Percentiles rank a stretch among this genome's conserved stretches.
These are phyloP conservation scores for Narcine bancroftii DNA, from an alignment of 2,113 vertebrate genomes.

Conservation along the genomic window DNA sequence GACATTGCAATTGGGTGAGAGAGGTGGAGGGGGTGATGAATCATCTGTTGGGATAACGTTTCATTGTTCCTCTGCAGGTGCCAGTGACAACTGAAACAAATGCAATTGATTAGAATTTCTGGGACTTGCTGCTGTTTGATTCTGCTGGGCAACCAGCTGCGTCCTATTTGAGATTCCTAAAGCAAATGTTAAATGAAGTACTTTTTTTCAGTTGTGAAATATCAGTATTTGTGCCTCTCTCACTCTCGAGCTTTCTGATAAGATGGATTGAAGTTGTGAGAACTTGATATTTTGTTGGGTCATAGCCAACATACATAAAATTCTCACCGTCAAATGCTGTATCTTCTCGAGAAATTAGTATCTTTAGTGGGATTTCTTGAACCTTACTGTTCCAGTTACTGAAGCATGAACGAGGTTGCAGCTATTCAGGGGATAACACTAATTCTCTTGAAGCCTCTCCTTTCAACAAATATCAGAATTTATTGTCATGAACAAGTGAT, in stretches of 20 bases:
- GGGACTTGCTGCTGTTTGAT: background rate
- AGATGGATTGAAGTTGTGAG: background rate
- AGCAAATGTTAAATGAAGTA: background rate
- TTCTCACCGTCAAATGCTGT: slow-evolving; percentile 17
- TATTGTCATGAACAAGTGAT: no score
- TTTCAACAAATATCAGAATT: background rate
- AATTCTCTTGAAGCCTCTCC: background rate
- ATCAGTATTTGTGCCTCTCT: background rate
- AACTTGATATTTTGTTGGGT: background rate
- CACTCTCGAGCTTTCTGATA: background rate
- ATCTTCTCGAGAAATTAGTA: background rate
- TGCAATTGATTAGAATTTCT: background rate
- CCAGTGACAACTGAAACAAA: background rate
- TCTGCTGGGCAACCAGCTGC: background rate
- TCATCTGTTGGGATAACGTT: background rate
- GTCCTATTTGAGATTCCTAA: background rate
- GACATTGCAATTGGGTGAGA: background rate
- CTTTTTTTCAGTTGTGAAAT: background rate
- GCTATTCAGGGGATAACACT: background rate
- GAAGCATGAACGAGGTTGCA: background rate
- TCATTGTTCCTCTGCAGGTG: background rate
- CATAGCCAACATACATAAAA: background rate
- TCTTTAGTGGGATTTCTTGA: no score
- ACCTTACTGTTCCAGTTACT: background rate
- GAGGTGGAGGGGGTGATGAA: background rate